Base-by-base conservation (phyloP, 2,797 vertebrate genomes). In the Chaenodraco wilsoni region DNA sequence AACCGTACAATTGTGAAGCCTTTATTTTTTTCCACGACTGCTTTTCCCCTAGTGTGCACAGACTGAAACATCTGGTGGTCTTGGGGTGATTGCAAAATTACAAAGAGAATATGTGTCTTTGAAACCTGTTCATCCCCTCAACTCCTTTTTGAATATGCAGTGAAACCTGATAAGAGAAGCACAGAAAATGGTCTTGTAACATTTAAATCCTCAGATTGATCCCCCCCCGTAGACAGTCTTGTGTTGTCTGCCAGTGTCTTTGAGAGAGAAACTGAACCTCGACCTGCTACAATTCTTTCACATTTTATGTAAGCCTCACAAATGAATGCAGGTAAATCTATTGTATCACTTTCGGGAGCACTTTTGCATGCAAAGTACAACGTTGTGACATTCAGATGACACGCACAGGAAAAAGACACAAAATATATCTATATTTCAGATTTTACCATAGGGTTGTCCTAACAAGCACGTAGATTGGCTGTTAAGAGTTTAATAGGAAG, bases 51-150 rank as follows among this genome's bases (percentile, higher is more conserved):
- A 27, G 1, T 56, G 58, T 69, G 68, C 46, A 27, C 50, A 33
- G 50, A 80, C 37, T 57, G 40, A 69, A 66, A 67, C 60, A 67
- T 66, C 58, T 51, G 70, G 33, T 72, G 74, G 72, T 79, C 68
- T 66, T 77, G 31, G 64, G 63, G 62, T 79, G 81, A 86, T 76
- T 76, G 74, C 61, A 48, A 74, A 85, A 84, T 82, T 78, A 80
- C 70, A 78, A 81, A 84, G 79, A 57, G 69, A 81, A 78, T 77
- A 64, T 31, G 31, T 17, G 21, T 72, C 54, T 81, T 74, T 78
- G 19, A 69, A 58, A 74, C 56, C 65, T 5, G 13, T 62, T 82
- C 60, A 75, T 50, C 63, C 54, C 19, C 56, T 76, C 62, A 51
- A 43, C 71, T 69, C 49, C 14, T 71, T 46, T 46, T 65, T 51